These are phyloP conservation scores for Megathymus violae DNA, from an alignment of 1,140 invertebrate genomes.

Conservation along the genomic window DNA sequence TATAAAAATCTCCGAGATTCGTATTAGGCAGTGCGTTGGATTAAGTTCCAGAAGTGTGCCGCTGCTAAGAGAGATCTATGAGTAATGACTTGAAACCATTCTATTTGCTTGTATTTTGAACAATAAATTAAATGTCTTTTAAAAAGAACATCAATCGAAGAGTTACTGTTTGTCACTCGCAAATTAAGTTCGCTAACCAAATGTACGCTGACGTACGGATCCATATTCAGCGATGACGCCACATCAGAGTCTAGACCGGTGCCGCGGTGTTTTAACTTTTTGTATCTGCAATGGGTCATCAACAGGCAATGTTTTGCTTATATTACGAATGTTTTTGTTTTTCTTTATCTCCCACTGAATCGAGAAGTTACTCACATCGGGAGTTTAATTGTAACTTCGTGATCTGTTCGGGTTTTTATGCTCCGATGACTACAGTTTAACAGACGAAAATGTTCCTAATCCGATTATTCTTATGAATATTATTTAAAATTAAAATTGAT, in stretches of 20 bases:
- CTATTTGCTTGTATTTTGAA: too few relatives aligned
- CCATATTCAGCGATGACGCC: background rate
- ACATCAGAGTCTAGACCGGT: constrained; percentile 3
- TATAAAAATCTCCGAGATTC: too few relatives aligned
- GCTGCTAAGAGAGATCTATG: too few relatives aligned
- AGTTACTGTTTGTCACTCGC: background rate
- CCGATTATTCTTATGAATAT: background rate
- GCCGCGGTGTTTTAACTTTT: constrained; percentile 1
- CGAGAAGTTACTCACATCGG: background rate
- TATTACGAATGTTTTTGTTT: too few relatives aligned
- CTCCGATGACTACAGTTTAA: background rate
- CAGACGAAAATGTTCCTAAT: background rate
- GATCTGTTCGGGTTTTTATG: constrained; percentile 9
- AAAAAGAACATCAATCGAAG: too few relatives aligned
- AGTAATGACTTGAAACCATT: too few relatives aligned
- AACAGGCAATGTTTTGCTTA: background rate
- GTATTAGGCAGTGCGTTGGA: too few relatives aligned
- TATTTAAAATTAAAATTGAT: too few relatives aligned
- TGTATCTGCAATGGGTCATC: constrained; percentile 9
- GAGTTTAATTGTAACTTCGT: constrained; percentile 3
- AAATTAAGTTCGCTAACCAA: background rate
- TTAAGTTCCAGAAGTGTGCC: too few relatives aligned
- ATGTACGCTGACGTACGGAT: background rate
- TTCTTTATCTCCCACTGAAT: background rate
- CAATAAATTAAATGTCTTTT: too few relatives aligned